These are phyloP conservation scores for Glaucomys volans DNA, from an alignment of 2,113 vertebrate genomes.

Conservation along the genomic window DNA sequence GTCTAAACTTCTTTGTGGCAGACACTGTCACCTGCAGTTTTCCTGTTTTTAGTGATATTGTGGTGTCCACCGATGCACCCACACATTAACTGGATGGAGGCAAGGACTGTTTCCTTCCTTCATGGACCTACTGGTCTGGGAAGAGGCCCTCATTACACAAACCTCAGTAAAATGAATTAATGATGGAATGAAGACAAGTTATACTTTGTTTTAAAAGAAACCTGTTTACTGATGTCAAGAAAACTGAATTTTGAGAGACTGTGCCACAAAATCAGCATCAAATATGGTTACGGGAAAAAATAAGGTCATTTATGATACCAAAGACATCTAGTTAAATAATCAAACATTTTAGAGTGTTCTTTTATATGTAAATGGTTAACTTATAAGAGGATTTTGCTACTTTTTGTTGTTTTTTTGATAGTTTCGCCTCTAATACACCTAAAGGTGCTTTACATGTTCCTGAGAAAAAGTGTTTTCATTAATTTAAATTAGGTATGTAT, in stretches of 20 bases:
- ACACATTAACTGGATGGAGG: neutral
- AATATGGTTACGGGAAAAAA: neutral
- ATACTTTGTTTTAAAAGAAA: neutral
- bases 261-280: neutral
- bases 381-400: neutral
- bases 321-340: neutral
- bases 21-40: neutral
- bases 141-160: neutral
- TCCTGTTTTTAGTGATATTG: neutral
- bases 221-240: neutral
- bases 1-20: neutral
- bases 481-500: neutral
- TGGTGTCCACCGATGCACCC: neutral
- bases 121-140: neutral
- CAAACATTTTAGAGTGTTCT: neutral
- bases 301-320: neutral
- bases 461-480: conserved; percentile 3
- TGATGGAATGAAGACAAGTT: neutral
- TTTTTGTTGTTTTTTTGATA: neutral
- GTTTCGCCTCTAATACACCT: neutral
- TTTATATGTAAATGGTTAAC: neutral
- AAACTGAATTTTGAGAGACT: conserved; percentile 37
- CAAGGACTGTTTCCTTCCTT: neutral
- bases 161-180: neutral
- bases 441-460: neutral